These are phyloP conservation scores for Macrostomum cliftonense DNA, from an alignment of 2,888 invertebrate species.

Conservation along the genomic window DNA sequence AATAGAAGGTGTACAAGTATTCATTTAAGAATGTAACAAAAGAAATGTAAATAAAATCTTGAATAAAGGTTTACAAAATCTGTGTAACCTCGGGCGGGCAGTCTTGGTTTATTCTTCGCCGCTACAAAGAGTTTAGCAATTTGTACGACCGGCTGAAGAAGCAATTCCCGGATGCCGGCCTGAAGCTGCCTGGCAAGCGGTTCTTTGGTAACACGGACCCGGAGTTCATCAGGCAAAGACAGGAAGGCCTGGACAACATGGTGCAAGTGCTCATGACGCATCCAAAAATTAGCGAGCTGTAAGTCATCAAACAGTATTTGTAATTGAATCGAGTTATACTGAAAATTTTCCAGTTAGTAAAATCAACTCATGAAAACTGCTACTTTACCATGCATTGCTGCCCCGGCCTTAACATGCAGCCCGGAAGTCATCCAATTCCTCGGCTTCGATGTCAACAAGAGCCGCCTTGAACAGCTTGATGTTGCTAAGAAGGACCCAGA, in stretches of 20 bases:
- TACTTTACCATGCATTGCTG: no score
- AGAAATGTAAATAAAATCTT: no score
- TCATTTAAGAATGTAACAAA: no score
- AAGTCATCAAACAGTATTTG: slow-evolving; percentile 12
- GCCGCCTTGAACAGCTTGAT: no score
- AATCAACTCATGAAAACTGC: no score
- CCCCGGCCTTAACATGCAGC: no score
- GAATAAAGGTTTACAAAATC: slow-evolving; percentile 41
- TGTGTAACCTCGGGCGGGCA: slow-evolving; percentile 37
- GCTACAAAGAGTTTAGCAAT: slow-evolving; percentile 42
- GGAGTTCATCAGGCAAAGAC: slow-evolving; percentile 38
- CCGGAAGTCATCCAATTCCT: background rate
- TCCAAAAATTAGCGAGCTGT: slow-evolving; percentile 26
- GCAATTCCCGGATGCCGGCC: slow-evolving; percentile 33
- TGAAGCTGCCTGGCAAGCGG: slow-evolving; percentile 42
- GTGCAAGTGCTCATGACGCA: slow-evolving; percentile 39
- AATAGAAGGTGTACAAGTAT: no score
- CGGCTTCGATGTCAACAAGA: background rate
- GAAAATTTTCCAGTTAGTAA: no score
- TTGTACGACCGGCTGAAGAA: slow-evolving; percentile 39
- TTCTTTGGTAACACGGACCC: slow-evolving; percentile 43
- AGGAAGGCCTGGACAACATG: slow-evolving; percentile 41
- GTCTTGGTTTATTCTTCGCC: slow-evolving; percentile 41
- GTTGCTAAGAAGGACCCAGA: no score
- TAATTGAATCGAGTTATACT: no score